phyloP scores from a whole-genome alignment of 2,113 vertebrate genomes.

The Sterrhoptilus dennistouni region DNA sequence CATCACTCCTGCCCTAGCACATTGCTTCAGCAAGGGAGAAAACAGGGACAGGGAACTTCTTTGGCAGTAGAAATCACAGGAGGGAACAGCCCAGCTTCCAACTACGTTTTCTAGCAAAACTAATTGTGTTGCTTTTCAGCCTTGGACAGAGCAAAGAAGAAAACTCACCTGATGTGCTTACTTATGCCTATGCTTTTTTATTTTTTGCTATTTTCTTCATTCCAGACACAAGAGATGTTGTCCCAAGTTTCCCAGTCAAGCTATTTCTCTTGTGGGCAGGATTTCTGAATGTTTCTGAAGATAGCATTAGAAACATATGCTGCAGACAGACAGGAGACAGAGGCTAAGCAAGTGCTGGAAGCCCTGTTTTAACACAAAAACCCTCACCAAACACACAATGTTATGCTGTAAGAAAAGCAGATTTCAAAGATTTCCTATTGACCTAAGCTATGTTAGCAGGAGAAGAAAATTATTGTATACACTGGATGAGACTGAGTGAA shows the following conservation, averaged over 20 bases:
- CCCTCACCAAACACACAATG: background rate
- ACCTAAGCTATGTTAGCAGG: background rate
- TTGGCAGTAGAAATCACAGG: background rate
- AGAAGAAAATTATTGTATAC: background rate
- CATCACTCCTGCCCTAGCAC: background rate
- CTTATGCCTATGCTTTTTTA: background rate
- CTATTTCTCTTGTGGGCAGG: background rate
- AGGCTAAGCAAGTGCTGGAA: background rate
- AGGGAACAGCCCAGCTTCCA: background rate
- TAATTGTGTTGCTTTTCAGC: background rate
- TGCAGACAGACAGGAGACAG: background rate
- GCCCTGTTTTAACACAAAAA: background rate
- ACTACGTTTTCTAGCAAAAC: background rate
- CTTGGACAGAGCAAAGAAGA: background rate
- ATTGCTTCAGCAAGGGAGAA: background rate
- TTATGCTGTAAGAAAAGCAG: background rate
- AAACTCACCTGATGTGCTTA: background rate
- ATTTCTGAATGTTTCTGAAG: background rate
- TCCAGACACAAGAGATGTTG: background rate
- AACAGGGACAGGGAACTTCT: background rate
- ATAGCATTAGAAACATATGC: background rate
- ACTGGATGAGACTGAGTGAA: background rate
- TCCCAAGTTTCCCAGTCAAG: background rate
- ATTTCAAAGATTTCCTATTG: background rate
- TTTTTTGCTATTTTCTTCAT: background rate